Evolutionary conservation across 2,113 vertebrate species (phyloP).

Genomic region (Sardina pilchardus): DNA sequence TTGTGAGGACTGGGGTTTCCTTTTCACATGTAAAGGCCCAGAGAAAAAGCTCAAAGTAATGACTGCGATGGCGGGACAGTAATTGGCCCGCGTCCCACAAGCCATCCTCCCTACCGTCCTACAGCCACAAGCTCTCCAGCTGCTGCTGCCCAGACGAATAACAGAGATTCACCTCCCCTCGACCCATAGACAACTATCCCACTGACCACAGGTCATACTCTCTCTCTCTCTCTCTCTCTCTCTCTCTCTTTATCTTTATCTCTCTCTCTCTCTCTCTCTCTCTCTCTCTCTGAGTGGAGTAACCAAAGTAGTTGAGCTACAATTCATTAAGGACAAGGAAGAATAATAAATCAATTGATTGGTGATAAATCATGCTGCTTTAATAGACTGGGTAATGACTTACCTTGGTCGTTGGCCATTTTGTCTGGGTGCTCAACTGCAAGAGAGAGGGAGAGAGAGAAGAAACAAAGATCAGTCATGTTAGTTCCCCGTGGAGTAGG

Average conservation of each 20-base stretch:
- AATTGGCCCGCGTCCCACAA: neutral
- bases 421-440: slow-evolving; percentile 93
- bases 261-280: neutral
- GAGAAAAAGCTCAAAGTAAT: neutral
- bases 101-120: neutral
- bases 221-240: neutral
- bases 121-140: no score
- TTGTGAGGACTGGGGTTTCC: neutral
- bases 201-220: neutral
- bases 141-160: neutral
- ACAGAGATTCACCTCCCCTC: neutral
- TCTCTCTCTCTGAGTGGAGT: neutral
- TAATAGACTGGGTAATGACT: slow-evolving; percentile 15
- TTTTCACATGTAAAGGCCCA: neutral
- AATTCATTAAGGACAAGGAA: neutral
- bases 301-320: neutral
- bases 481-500: slow-evolving; percentile 7
- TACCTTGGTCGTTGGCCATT: slow-evolving; percentile 98
- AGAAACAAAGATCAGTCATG: slow-evolving; percentile 51
- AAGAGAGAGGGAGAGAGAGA: slow-evolving; percentile 47
- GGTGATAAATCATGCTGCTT: slow-evolving; percentile 24
- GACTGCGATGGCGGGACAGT: neutral
- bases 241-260: neutral
- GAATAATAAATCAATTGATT: neutral
- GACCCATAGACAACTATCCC: neutral